Evolutionary conservation across 2,888 invertebrate genomes (phyloP), one percentile per base, ranked within the genome.

Genomic region (Baronia brevicornis): DNA sequence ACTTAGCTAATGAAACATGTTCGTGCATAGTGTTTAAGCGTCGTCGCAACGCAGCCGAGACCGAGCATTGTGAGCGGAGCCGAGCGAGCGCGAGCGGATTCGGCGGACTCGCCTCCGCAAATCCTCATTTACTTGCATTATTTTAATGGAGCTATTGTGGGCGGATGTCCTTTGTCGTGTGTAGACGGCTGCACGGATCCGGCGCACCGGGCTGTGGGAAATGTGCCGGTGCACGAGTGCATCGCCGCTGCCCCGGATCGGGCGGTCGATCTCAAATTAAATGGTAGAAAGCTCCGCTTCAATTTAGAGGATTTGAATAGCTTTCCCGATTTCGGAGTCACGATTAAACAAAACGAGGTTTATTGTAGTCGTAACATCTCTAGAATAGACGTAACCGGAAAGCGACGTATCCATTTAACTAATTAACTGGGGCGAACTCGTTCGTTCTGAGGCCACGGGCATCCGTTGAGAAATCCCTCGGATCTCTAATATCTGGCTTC

Each of bases 1-100:
- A 85, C 84, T 85, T 84, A 85, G 84, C 85, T 84, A 84, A 85
- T 85, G 84, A 85, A 85, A 84, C 84, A 84, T 84, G 84, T 75
- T 79, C 82, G 70, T 72, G 79, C 77, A 68, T 74, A 80, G 78
- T 74, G 75, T 77, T 73, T 64, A 69, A 74, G 70, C 74, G 69
- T 54, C 67, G 72, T 64, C 66, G 65, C 54, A 59, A 31, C 33
- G 32, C 43, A 38, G 34, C 33, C 35, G 54, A 53, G 51, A 55
- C 55, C 60, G 54, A 53, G 68, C 57, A 78, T 79, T 74, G 75
- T 79, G 63, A 58, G 61, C 62, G 52, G 60, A 48, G 54, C 56
- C 46, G 48, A 51, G 56, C 60, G 60, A 50, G 51, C 59, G 60
- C 54, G 57, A 44, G 53, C 66, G 70, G 74, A 73, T 78, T 74